Percentiles rank a stretch among this genome's conserved stretches.
These are phyloP conservation scores for Desmophyllum pertusum DNA, from an alignment of 92 coral and sea anemone species.

Conservation along the genomic window DNA sequence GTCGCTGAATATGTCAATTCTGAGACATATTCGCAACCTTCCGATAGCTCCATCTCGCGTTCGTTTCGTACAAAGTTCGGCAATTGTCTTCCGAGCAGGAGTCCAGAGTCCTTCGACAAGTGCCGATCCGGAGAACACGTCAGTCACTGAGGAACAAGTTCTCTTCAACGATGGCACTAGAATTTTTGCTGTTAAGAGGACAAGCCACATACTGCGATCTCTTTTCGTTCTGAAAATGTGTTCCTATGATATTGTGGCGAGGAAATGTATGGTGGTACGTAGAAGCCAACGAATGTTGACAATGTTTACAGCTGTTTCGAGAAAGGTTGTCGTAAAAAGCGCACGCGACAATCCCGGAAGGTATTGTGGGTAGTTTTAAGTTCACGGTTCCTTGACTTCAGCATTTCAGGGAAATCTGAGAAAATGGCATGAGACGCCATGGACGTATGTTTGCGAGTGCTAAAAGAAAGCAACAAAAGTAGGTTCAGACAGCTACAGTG, in stretches of 20 bases:
- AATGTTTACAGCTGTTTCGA: too few species aligned
- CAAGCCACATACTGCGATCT: conserved; percentile 73
- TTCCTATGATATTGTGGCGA: conserved; percentile 71
- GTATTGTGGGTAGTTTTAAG: too few species aligned
- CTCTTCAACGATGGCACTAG: conserved; percentile 18
- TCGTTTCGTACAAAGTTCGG: conserved; percentile 13
- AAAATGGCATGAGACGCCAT: too few species aligned
- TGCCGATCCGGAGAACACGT: neutral
- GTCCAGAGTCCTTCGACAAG: conserved; percentile 3
- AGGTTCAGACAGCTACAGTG: too few species aligned
- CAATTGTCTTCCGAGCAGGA: neutral
- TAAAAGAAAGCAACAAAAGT: too few species aligned
- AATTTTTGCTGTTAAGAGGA: conserved; percentile 59
- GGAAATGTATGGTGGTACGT: conserved; percentile 79
- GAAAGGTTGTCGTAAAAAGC: too few species aligned
- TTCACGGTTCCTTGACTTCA: too few species aligned
- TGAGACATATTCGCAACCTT: neutral
- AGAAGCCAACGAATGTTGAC: neutral
- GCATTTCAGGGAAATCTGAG: too few species aligned
- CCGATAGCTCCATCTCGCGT: neutral
- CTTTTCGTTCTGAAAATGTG: conserved; percentile 78
- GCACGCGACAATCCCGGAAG: too few species aligned
- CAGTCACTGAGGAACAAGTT: neutral
- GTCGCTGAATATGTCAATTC: neutral
- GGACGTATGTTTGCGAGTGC: too few species aligned